These are phyloP conservation scores for Himantopus leucocephalus DNA, from an alignment of 2,113 vertebrate species.

Conservation along the genomic window DNA sequence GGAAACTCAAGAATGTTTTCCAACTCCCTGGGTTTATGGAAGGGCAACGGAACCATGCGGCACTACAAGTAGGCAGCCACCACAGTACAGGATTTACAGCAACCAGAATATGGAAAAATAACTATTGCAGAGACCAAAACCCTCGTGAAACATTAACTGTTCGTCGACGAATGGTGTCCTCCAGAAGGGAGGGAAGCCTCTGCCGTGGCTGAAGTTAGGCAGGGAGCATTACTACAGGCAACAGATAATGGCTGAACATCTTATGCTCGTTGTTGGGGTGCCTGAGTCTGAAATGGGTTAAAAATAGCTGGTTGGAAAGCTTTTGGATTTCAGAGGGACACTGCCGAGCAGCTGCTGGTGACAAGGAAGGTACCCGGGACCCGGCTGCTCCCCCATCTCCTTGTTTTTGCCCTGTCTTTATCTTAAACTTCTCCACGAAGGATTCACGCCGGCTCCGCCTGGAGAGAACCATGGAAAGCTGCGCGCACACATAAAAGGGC, in stretches of 20 bases:
- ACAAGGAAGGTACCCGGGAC: neutral
- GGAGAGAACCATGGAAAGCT: accelerated
- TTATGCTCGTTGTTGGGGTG: accelerated
- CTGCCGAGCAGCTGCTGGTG: neutral
- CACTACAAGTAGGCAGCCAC: neutral
- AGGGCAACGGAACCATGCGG: neutral
- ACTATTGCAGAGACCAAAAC: neutral
- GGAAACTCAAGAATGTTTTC: neutral
- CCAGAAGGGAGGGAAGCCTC: neutral
- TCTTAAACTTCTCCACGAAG: neutral
- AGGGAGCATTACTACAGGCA: no score
- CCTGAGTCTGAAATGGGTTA: neutral
- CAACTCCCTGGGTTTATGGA: accelerated
- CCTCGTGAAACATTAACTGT: neutral
- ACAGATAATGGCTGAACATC: accelerated
- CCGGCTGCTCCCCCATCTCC: no score
- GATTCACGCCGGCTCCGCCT: accelerated
- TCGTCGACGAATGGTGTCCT: accelerated
- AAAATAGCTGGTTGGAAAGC: neutral
- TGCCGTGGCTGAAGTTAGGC: neutral
- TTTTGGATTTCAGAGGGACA: neutral
- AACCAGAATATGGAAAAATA: neutral
- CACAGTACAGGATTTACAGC: neutral
- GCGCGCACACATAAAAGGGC: accelerated
- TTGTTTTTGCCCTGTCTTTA: neutral